Evolutionary conservation across 2,113 vertebrate species (phyloP).

Genomic region (Hydropotes inermis): DNA sequence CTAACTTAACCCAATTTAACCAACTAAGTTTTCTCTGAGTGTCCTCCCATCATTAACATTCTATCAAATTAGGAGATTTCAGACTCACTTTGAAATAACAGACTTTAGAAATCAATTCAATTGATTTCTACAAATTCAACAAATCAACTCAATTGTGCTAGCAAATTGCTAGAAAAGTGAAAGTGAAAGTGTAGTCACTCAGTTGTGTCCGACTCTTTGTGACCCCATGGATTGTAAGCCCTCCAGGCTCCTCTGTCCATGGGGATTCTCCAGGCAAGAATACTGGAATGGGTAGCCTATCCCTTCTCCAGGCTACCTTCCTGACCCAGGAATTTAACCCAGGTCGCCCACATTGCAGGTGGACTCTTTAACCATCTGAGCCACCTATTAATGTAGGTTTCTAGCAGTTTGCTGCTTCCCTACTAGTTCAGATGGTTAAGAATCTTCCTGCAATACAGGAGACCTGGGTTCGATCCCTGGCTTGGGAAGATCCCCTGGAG

Average conservation of each 20-base stretch:
- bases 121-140: no score
- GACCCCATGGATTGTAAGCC: not conserved
- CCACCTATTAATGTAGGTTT: not conserved
- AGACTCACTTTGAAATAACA: constrained; percentile 11
- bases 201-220: not conserved
- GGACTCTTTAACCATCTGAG: not conserved
- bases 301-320: not conserved
- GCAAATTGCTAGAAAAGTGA: not conserved
- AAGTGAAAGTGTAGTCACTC: not conserved
- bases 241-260: not conserved
- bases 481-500: not conserved
- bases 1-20: not conserved
- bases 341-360: not conserved
- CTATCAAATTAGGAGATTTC: not conserved
- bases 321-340: not conserved
- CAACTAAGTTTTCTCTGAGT: not conserved
- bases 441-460: not conserved
- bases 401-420: not conserved
- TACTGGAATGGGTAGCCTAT: not conserved
- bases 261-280: not conserved
- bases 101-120: not conserved
- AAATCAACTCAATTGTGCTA: not conserved
- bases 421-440: not conserved
- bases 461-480: not conserved
- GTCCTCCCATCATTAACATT: not conserved